Evolutionary conservation across 2,888 invertebrate genomes (phyloP).

Genomic region (Drosophila anomelani): DNA sequence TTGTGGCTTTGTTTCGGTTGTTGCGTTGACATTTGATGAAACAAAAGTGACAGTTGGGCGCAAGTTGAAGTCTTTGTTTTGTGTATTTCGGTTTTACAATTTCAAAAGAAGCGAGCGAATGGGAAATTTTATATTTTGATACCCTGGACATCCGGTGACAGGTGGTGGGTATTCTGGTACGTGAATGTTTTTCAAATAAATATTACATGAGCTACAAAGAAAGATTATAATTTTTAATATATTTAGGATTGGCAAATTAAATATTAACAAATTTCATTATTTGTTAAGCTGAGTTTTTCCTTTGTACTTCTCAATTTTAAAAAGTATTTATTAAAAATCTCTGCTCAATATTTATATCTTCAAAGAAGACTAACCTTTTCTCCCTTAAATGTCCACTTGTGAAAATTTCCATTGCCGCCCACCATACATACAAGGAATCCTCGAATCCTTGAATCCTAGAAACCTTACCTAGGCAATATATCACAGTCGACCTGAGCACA

Average conservation of each 20-base stretch:
- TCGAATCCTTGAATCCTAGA: conserved; percentile 12
- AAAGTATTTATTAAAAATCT: too few relatives aligned
- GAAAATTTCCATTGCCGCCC: conserved; percentile 9
- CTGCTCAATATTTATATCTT: not conserved
- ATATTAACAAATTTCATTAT: too few relatives aligned
- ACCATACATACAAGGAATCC: conserved; percentile 22
- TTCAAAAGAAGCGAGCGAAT: conserved; percentile 51
- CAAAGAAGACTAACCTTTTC: too few relatives aligned
- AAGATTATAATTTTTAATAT: not conserved
- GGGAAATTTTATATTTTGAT: conserved; percentile 57
- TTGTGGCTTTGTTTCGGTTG: conserved; percentile 79
- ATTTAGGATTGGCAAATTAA: not conserved
- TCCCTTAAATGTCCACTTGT: not conserved
- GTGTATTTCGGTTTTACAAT: conserved; percentile 52
- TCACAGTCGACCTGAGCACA: conserved; percentile 30
- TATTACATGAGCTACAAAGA: not conserved
- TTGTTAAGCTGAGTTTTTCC: too few relatives aligned
- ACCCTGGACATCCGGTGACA: conserved; percentile 27
- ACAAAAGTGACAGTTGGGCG: conserved; percentile 79
- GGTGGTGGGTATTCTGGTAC: not conserved
- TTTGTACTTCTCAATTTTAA: not conserved
- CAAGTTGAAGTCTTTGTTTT: conserved; percentile 77
- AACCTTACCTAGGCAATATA: conserved; percentile 34
- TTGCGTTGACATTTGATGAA: conserved; percentile 80
- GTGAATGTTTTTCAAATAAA: not conserved